These are phyloP conservation scores for Candidula unifasciata DNA, from an alignment of 2,888 invertebrate genomes.

Conservation along the genomic window DNA sequence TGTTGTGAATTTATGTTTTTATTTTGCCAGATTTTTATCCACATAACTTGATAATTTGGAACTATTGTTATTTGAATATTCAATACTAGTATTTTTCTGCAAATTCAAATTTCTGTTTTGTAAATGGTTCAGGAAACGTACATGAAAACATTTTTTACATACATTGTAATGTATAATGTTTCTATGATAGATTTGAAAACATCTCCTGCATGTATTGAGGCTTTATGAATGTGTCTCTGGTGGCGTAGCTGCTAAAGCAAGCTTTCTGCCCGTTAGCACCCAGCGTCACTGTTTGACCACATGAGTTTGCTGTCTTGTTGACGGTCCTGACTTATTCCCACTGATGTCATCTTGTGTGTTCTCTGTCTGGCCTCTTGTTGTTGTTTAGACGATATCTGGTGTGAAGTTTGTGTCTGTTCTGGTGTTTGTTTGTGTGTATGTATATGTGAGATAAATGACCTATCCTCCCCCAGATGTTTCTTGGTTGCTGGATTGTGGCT, in stretches of 20 bases:
- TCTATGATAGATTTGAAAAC: background rate
- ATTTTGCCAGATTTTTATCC: background rate
- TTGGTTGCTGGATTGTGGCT: constrained; percentile 36
- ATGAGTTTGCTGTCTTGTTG: no score
- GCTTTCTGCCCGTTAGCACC: no score
- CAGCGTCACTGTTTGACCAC: no score
- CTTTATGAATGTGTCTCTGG: background rate
- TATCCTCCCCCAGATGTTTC: background rate
- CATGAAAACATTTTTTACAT: background rate
- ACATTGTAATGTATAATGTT: background rate
- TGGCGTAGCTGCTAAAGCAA: no score
- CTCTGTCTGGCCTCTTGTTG: no score
- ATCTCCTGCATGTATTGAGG: background rate
- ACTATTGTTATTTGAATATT: background rate
- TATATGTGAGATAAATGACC: background rate
- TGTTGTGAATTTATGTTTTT: no score
- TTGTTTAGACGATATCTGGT: no score
- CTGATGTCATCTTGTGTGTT: no score
- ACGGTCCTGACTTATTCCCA: no score
- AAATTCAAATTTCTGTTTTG: background rate
- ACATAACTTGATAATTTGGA: background rate
- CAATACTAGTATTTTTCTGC: background rate
- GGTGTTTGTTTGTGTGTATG: background rate
- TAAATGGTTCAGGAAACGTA: background rate
- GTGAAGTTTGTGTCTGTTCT: constrained; percentile 7